Base-by-base conservation (phyloP, 2,113 vertebrate species). In the Pteronura brasiliensis region DNA sequence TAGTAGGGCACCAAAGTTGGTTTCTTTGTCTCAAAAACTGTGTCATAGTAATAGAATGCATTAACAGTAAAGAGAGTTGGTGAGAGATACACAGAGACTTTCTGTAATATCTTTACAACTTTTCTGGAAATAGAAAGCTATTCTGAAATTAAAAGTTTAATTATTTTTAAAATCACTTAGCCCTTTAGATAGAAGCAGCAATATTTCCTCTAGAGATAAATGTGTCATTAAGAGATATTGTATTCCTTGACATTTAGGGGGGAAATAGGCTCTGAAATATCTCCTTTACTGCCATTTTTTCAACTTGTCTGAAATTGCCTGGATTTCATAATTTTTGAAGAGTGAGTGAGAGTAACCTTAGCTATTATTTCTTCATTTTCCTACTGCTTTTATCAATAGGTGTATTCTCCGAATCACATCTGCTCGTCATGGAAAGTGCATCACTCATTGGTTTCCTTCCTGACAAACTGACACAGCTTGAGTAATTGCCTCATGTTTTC, bases 321-420 rank as follows among this genome's bases (percentile, higher is more conserved):
- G 25, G 47, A 71, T 93, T 80, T 74, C 42, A 87, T 94, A 89
- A 76, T 87, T 96, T 96, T 89, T 81, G 76, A 95, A 77, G 80
- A 71, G 20, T 21, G 15, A 11, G 31, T 0, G 1, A 87, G 44
- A n/a, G 69, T 67, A 31, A 71, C 23, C 13, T 93, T 34, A 36
- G 14, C 55, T 85, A 39, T 76, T 57, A 39, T 79, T 59, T 94
- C 76, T 84, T 86, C 21, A 47, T 93, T 86, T 93, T 82, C 42
- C n/a, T 47, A 17, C n/a, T 67, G 65, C 18, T 91, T 82, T 47
- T 95, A 67, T 94, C 39, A 63, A 65, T 34, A 93, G 55, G 6
- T 80, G 4, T 55, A 17, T 84, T 95, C 49, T 94, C 55, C 79
- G 39, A n/a, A 88, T 10, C 80, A 59, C 63, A 85, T 36, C 55